phyloP scores from a whole-genome alignment of 92 coral and sea anemone species.

The Porites divaricata region DNA sequence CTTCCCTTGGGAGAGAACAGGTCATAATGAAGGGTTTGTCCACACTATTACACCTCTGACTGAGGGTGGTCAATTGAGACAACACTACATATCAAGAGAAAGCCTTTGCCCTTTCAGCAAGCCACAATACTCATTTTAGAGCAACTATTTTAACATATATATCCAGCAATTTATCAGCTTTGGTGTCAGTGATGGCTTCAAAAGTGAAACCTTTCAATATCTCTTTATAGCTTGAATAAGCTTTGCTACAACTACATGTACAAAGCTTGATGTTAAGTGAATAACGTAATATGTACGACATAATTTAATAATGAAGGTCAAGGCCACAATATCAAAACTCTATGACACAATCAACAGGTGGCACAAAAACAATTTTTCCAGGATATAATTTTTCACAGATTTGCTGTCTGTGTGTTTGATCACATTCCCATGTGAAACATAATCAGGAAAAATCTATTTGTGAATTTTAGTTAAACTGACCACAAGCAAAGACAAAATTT shows the following conservation, averaged over 20 bases:
- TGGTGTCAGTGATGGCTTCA: not conserved
- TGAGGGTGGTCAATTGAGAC: not conserved
- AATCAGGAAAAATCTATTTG: too few species aligned
- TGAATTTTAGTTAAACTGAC: too few species aligned
- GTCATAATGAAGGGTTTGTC: too few species aligned
- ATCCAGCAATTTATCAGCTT: not conserved
- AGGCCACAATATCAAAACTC: not conserved
- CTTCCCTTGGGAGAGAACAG: too few species aligned
- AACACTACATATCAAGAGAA: not conserved
- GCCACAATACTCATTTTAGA: not conserved
- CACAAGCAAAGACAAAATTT: too few species aligned
- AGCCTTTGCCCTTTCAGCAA: not conserved
- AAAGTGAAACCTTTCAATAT: not conserved
- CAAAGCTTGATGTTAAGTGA: not conserved
- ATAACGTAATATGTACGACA: not conserved
- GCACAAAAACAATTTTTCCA: not conserved
- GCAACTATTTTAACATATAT: not conserved
- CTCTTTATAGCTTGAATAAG: not conserved
- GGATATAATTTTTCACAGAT: too few species aligned
- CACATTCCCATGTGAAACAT: too few species aligned
- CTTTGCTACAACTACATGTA: constrained; percentile 13
- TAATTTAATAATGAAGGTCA: constrained; percentile 6
- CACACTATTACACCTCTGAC: not conserved
- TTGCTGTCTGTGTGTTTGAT: too few species aligned
- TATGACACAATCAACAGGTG: not conserved